Evolutionary conservation across 2,888 invertebrate species (phyloP), one percentile per base, ranked within the genome.

Genomic region (Drosophila crucigera): DNA sequence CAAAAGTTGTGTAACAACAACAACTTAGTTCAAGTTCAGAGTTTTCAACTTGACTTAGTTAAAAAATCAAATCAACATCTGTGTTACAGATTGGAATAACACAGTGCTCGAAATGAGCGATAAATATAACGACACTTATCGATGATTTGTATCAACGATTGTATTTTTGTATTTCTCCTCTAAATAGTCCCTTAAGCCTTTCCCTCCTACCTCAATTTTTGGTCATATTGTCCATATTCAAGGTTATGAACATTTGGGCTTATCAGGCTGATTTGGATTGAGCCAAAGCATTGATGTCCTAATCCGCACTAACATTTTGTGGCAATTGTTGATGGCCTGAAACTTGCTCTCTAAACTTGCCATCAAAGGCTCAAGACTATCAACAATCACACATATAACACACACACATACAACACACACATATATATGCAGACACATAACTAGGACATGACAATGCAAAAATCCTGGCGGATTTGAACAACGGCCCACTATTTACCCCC

Each of bases 381-480:
- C 63, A 68, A 58, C 58, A 58, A 58, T 31, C 58, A 30, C 30
- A 11, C 10, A 5, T n/a, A 30, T 19, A 41, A 50, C 43, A 31
- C 28, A 64, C 22, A 53, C 50, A 31, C 33, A 31, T 19, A 64
- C 56, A 56, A 47, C 14, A 50, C 41, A 25, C 0, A 22, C 25
- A 28, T 25, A 54, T 2, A 52, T 22, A 2, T 43, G 11, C 22
- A 25, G 16, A 47, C 41, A 50, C 28, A 54, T 62, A 71, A 64
- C 65, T 66, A 58, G 82, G 55, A 79, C 82, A 80, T 80, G 80
- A 82, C 79, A 80, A 80, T 80, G 80, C 76, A 72, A 69, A 47
- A 80, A 82, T 79, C 76, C 69, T 69, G 59, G 59, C 62, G 79
- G 80, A 82, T 79, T 80, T 80, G 28, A 78, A 61, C 68, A 75